Evolutionary conservation across 2,888 invertebrate genomes (phyloP).

Genomic region (Gymnosoma rotundatum): DNA sequence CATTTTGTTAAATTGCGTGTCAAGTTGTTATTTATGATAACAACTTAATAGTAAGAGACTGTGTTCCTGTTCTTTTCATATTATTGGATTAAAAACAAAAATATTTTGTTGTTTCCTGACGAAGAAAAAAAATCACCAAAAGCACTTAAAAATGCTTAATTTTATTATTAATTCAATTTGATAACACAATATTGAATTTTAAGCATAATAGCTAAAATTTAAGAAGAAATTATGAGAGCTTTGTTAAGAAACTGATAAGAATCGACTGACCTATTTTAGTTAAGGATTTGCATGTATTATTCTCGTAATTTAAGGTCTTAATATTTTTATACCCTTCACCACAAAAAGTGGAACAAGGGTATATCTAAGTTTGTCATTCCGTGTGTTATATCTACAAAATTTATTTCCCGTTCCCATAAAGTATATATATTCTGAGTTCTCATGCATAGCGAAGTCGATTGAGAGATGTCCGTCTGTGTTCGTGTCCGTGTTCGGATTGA

Average conservation of each 20-base stretch:
- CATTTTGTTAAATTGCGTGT: conserved; percentile 69
- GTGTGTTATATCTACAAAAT: too few relatives aligned
- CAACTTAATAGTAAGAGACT: conserved; percentile 62
- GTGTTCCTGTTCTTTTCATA: conserved; percentile 13
- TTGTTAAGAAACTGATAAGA: background rate
- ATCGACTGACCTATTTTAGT: background rate
- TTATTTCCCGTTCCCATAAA: too few relatives aligned
- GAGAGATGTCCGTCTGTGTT: too few relatives aligned
- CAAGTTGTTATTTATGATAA: conserved; percentile 69
- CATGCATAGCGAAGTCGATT: too few relatives aligned
- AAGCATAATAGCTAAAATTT: background rate
- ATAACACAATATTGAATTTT: conserved; percentile 24
- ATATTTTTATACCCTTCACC: too few relatives aligned
- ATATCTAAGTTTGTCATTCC: too few relatives aligned
- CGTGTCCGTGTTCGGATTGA: too few relatives aligned
- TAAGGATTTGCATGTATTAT: too few relatives aligned
- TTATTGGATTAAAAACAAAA: conserved; percentile 46
- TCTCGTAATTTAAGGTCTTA: too few relatives aligned
- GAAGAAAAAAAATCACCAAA: conserved; percentile 24
- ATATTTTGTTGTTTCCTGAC: conserved; percentile 29
- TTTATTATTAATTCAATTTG: conserved; percentile 50
- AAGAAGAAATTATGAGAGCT: background rate
- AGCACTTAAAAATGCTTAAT: conserved; percentile 28
- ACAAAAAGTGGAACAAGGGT: too few relatives aligned
- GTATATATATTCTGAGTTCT: too few relatives aligned